Evolutionary conservation across 2,888 invertebrate species (phyloP), one percentile per base, ranked within the genome.

Genomic region (Synergus gifuensis): DNA sequence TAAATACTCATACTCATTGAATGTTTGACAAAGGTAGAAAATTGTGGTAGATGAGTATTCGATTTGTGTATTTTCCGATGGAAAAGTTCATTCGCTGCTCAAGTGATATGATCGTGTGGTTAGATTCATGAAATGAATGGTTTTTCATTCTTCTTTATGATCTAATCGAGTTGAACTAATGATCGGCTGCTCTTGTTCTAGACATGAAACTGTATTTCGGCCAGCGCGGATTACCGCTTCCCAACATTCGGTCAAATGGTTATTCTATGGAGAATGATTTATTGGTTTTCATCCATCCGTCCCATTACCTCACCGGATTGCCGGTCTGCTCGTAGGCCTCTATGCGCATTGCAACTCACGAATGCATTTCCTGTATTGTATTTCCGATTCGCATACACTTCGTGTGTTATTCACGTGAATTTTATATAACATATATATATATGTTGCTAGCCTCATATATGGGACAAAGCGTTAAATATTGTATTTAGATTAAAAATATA

Each of bases 261-360:
- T 76, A 78, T 81, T 80, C 77, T 78, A 76, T 73, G 77, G 36
- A 36, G 73, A 79, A 85, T 85, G 84, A 86, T 86, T 85, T 85
- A 86, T 86, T 76, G 83, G 83, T 78, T 82, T 79, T 79, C 83
- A 78, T 83, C 82, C 83, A 80, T 85, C 82, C 85, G 84, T 82
- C 83, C 84, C 84, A 84, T 84, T 84, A 85, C 82, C 83, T 79
- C 79, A 78, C 79, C 83, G 83, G 83, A 83, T 83, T 84, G 82
- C 83, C 81, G 81, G 82, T 49, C 67, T 81, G 76, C 40, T 76
- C 76, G 42, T 60, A 73, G 79, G 83, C 81, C 80, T 78, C 78
- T 76, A 76, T 83, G 78, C 79, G 83, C 82, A 80, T 79, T 76
- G 80, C 44, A 78, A 76, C 64, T 78, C 80, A 73, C 83, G 82